Conservation (phyloP, 2,113 vertebrate genomes). For the Tragelaphus buxtoni region DNA sequence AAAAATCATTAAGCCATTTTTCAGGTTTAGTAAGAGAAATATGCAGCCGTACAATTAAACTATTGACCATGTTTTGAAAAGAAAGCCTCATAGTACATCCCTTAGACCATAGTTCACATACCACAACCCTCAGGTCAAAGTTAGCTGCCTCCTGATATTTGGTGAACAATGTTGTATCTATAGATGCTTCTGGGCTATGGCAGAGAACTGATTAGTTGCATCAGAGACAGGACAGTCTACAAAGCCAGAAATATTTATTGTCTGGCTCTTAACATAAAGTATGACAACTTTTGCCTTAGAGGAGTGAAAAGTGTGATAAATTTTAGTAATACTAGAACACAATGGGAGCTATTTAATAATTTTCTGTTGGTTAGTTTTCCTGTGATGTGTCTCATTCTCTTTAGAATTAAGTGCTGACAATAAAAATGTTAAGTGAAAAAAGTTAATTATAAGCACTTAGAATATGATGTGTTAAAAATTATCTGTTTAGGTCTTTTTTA, state of each 20-base stretch:
- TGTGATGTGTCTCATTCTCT: neutral
- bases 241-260: neutral
- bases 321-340: neutral
- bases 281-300: neutral
- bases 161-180: neutral
- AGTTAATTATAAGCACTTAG: neutral
- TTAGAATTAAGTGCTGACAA: neutral
- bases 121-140: neutral
- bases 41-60: neutral
- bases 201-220: neutral
- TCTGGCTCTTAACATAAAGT: neutral
- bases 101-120: neutral
- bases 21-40: neutral
- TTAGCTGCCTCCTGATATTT: neutral
- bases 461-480: neutral
- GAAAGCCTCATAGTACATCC: neutral
- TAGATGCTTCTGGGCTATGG: neutral
- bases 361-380: neutral
- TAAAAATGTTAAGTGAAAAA: slow-evolving; percentile 12
- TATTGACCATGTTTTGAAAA: neutral
- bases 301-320: neutral
- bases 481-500: neutral
- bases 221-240: neutral
- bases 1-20: neutral
- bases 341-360: neutral